Base-by-base conservation (phyloP, 2,113 vertebrate genomes). In the Boulengeromyrus knoepffleri region DNA sequence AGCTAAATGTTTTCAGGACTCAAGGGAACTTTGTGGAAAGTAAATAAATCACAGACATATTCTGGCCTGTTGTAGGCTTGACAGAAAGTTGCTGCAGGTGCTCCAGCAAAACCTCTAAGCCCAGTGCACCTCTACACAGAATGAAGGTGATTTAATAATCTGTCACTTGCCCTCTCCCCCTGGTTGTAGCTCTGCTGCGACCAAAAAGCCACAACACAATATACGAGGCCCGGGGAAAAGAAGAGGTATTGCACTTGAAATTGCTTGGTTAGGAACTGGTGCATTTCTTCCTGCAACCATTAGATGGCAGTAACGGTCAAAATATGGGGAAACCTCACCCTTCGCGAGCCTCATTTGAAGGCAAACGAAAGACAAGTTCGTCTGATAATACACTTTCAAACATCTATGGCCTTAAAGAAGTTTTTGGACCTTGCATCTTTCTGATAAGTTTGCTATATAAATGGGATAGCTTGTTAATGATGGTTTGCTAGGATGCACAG, bases 241-340 rank as follows among this genome's bases (percentile, higher is more conserved):
- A 5, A 0, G 31, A 36, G 5, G 12, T 39, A 77, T 77, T 39
- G 31, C 36, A 17, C 74, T 77, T 42, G 74, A 77, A 77, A 77
- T 80, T 19, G 13, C 31, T 80, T 42, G 74, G 36, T 6, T 19
- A 31, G 74, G 36, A 42, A 19, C 74, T 36, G 15, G 84, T 86
- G 46, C 84, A 27, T n/a, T 49, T 31, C 45, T 86, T 42, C 10
- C 10, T n/a, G 19, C n/a, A 31, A n/a, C 84, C 84, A 49, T 86
- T 49, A 86, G 84, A 47, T 86, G 84, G 84, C 2, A 49, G 84
- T 86, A 86, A 86, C 27, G 45, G n/a, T 47, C 84, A 86, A 85
- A 50, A 27, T 27, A 86, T 86, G 21, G 19, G 42, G 7, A 86
- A 86, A 86, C 84, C 13, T 24, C 39, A 47, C 24, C 47, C 84